Evolutionary conservation across 1,140 invertebrate genomes (phyloP), one percentile per base, ranked within the genome.

Genomic region (Ectropis grisescens): DNA sequence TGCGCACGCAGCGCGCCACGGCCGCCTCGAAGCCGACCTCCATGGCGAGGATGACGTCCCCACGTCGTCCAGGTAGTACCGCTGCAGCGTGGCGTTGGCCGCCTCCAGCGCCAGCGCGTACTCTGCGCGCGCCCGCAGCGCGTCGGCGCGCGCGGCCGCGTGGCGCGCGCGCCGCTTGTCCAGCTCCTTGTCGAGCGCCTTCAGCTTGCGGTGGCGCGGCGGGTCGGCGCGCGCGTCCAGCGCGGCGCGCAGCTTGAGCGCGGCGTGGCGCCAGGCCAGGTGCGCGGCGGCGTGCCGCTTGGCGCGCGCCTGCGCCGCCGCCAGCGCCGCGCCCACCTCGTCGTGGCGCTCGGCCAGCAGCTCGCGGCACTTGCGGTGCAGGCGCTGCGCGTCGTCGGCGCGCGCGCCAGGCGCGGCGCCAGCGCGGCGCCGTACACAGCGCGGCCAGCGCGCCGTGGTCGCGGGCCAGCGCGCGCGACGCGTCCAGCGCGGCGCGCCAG

Each of bases 71-170:
- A 95, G 92, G 82, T n/a, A n/a, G n/a, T n/a, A n/a, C n/a, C 97
- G 97, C 76, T 97, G 93, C 58, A 98, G 91, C 33, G 95, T 95
- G 33, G 95, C 94, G 83, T 98, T 98, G 19, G 96, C 95, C 9
- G 96, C 94, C 74, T 98, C 95, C 56, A 98, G 87, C 65, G 93
- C 94, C 11, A 98, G 86, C 48, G 97, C 88, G 82, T 98, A 98
- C 74, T 98, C 96, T 74, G 98, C 98, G 42, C 95, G 87, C 2
- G 96, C 94, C 66, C 97, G 97, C 37, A 97, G 82, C 9, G 95
- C 94, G 75, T 96, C 95, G 47, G 94, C 74, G 61, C 95, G 93
- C 11, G 95, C 93, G 69, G 96, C 95, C 28, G 90, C 90, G 79
- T 94, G 97, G 74, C 98, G 97, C 54, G 85, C 89, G 79, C 91